phyloP scores from a whole-genome alignment of 2,113 vertebrate genomes.

The Xiphias gladius region DNA sequence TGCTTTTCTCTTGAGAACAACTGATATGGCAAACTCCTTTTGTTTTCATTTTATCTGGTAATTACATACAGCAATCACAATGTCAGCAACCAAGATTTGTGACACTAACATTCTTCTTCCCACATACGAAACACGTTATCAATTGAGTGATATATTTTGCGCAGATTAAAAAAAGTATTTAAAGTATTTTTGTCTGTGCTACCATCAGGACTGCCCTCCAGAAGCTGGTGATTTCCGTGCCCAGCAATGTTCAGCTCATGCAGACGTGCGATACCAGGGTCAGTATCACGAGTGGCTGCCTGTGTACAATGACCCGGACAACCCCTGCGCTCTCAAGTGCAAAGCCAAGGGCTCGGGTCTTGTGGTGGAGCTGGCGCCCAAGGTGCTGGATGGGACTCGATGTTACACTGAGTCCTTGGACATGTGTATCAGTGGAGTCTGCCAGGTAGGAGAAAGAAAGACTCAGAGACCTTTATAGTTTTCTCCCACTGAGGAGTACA shows the following conservation, averaged over 20 bases:
- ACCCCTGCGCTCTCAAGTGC: slow-evolving; percentile 95
- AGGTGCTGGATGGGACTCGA: slow-evolving; percentile 96
- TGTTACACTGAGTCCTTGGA: slow-evolving; percentile 97
- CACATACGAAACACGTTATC: neutral
- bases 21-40: slow-evolving; percentile 8
- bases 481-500: neutral
- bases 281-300: slow-evolving; percentile 96
- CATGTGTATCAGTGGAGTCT: slow-evolving; percentile 97
- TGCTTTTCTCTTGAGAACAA: slow-evolving; percentile 34
- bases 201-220: slow-evolving; percentile 90
- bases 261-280: slow-evolving; percentile 93
- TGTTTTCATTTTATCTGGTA: slow-evolving; percentile 23
- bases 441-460: slow-evolving; percentile 86
- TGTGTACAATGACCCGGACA: slow-evolving; percentile 92
- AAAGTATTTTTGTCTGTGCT: neutral
- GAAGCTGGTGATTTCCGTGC: slow-evolving; percentile 95
- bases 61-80: slow-evolving; percentile 13
- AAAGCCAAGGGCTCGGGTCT: slow-evolving; percentile 87
- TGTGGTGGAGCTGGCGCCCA: slow-evolving; percentile 94
- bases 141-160: neutral
- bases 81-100: neutral
- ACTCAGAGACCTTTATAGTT: neutral
- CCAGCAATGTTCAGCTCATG: slow-evolving; percentile 97
- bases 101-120: neutral
- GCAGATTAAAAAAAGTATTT: neutral